Conservation (phyloP, 1,140 invertebrate genomes). For the Bathynomus jamesi region DNA sequence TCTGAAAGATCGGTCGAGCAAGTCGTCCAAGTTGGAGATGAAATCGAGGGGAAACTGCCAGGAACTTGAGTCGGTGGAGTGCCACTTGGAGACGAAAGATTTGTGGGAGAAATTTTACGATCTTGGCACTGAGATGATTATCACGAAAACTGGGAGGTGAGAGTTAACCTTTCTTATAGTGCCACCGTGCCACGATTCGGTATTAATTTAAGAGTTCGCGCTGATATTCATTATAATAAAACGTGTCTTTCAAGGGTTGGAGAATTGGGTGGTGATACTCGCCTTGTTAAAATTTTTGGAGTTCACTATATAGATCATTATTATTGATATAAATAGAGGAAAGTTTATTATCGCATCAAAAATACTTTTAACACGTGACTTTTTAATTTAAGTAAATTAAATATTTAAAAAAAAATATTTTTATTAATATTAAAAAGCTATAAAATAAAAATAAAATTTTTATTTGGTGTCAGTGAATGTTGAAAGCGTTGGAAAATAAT, state of each 20-base stretch:
- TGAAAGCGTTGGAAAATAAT: too few species aligned
- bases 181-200: too few species aligned
- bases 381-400: too few species aligned
- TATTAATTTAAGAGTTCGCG: background rate
- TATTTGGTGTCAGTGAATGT: too few species aligned
- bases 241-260: background rate
- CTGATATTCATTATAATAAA: background rate
- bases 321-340: background rate
- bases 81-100: slow-evolving; percentile 53
- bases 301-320: background rate
- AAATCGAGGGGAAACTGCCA: slow-evolving; percentile 48
- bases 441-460: too few species aligned
- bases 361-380: too few species aligned
- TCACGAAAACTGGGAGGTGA: slow-evolving; percentile 84
- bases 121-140: slow-evolving; percentile 94
- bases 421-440: too few species aligned
- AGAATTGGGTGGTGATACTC: too few species aligned
- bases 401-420: too few species aligned
- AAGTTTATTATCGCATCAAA: too few species aligned
- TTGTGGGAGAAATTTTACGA: slow-evolving; percentile 91
- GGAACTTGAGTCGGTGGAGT: slow-evolving; percentile 39
- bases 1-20: background rate
- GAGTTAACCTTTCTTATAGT: slow-evolving; percentile 48
- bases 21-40: slow-evolving; percentile 28
- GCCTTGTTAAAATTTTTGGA: too few species aligned